Percentiles rank a stretch among this genome's conserved stretches.
Evolutionary conservation across 1,140 invertebrate genomes (phyloP).

Genomic region (Phymorhynchus buccinoides): DNA sequence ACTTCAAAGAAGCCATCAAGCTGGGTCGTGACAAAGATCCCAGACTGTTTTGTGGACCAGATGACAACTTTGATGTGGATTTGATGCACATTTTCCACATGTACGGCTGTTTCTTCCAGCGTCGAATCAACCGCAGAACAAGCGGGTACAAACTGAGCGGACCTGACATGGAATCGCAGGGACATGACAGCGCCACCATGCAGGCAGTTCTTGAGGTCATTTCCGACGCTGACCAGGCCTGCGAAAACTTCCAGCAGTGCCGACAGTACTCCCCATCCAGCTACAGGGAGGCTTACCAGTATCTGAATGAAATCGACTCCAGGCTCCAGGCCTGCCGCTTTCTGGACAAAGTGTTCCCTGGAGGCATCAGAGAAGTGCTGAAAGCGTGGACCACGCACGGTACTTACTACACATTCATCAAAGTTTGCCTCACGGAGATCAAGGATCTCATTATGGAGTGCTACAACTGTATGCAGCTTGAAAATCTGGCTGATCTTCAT

Average conservation of each 20-base stretch:
- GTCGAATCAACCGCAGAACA: conserved; percentile 26
- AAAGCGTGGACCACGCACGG: not conserved
- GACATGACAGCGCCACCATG: not conserved
- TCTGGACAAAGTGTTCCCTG: conserved; percentile 21
- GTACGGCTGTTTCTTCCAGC: conserved; percentile 47
- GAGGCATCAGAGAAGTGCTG: conserved; percentile 25
- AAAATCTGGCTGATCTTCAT: conserved; percentile 13
- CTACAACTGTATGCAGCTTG: conserved; percentile 35
- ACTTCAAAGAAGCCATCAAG: conserved; percentile 44
- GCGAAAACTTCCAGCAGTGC: conserved; percentile 34
- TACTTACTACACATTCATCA: conserved; percentile 27
- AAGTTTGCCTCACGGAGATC: conserved; percentile 40
- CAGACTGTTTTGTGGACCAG: conserved; percentile 4
- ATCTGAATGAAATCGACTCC: conserved; percentile 43
- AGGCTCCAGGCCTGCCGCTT: conserved; percentile 45
- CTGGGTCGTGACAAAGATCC: conserved; percentile 30
- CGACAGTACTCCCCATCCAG: conserved; percentile 34
- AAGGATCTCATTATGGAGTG: conserved; percentile 48
- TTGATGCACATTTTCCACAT: conserved; percentile 51
- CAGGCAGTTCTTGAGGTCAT: conserved; percentile 30
- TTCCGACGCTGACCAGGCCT: conserved; percentile 35
- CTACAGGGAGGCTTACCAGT: conserved; percentile 40
- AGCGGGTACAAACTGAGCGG: not conserved
- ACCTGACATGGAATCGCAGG: not conserved
- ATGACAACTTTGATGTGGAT: conserved; percentile 30